phyloP scores from a whole-genome alignment of 2,797 vertebrate genomes.

The Lepus townsendii region DNA sequence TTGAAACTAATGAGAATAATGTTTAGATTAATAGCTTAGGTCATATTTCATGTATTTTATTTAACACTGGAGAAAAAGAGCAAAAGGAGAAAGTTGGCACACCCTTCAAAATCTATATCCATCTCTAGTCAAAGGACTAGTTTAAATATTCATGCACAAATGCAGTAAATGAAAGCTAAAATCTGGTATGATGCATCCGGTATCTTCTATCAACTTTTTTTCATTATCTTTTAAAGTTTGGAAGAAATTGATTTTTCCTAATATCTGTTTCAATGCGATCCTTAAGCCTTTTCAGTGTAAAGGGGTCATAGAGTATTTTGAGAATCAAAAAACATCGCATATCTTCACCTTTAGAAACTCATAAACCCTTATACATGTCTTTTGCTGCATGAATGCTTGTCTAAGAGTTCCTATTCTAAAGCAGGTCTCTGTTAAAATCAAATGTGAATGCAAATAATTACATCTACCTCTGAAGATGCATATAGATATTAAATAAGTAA shows the following conservation, averaged over 20 bases:
- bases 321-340: background rate
- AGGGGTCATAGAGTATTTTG: background rate
- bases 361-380: background rate
- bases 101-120: conserved; percentile 42
- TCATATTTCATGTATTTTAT: conserved; percentile 66
- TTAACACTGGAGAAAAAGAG: conserved; percentile 58
- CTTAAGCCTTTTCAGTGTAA: background rate
- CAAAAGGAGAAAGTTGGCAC: conserved; percentile 51
- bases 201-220: conserved; percentile 29
- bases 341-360: background rate
- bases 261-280: background rate
- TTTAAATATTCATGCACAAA: conserved; percentile 63
- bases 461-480: background rate
- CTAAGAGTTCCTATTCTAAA: background rate
- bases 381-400: background rate
- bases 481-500: conserved; percentile 13
- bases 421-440: background rate
- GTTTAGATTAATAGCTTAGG: conserved; percentile 73
- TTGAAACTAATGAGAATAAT: conserved; percentile 77
- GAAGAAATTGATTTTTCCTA: background rate
- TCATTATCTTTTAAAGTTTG: conserved; percentile 14
- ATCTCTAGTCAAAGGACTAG: conserved; percentile 26
- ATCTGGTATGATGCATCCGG: background rate
- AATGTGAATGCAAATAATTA: background rate
- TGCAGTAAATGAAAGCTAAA: conserved; percentile 3